Base-by-base conservation (phyloP, 2,888 invertebrate genomes). In the Bedellia somnulentella region DNA sequence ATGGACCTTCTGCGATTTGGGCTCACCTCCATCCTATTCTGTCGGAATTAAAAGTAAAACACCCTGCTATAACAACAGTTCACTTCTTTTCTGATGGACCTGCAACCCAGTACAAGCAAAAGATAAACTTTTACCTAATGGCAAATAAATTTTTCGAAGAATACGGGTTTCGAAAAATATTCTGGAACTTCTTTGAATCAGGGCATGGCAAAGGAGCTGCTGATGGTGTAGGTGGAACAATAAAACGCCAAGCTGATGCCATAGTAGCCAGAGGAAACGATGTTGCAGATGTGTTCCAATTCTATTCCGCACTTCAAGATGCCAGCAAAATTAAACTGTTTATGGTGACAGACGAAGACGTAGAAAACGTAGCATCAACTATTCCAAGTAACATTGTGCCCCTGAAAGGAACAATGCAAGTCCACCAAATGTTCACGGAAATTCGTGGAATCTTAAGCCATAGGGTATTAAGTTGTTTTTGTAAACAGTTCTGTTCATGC, bases 341-440 rank as follows among this genome's bases (percentile, higher is more conserved):
- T 10, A 13, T 26, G 26, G 26, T 26, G 26, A 14, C 26, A 26
- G 26, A 26, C 26, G 26, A 26, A 26, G 26, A 26, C 11, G n/a
- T 26, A 26, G 26, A 26, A 11, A 26, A 26, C 6, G 26, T 26
- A 26, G 26, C 26, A 26, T 5, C 26, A 14, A 12, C 26, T 5
- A 26, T 26, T 26, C 26, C 24, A 24, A 24, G 24, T 10, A 24
- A 24, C 10, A 24, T 24, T 24, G 8, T 24, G 11, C 10, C 24
- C 14, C 26, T 26, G 26, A 26, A 26, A 26, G 30, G 22, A 27
- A 27, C 29, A 15, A 36, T 35, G 34, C 21, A 35, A 35, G 23
- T 35, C 12, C 35, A 35, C 27, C 35, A 35, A 35, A 27, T 35
- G 15, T 35, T 35, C 24, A 21, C 33, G 8, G 34, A 35, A 26